Conservation (phyloP, 92 coral and sea anemone species). For the Zoanthus gigantus region DNA sequence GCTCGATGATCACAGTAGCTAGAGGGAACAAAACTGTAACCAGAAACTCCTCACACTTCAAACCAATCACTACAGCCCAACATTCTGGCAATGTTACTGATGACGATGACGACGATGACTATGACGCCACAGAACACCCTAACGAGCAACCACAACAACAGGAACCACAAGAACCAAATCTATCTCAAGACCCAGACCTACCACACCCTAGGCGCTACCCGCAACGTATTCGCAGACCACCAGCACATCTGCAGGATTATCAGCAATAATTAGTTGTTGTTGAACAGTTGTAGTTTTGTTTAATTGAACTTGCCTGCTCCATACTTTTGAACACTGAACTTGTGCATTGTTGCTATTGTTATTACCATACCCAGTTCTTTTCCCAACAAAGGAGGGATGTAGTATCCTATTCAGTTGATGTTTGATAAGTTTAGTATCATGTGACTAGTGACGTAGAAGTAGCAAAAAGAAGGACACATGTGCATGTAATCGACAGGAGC, state of each 20-base stretch:
- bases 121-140: not conserved
- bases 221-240: constrained; percentile 6
- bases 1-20: constrained; percentile 68
- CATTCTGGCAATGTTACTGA: not conserved
- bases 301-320: not conserved
- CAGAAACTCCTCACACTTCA: constrained; percentile 27
- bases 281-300: not conserved
- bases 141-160: not conserved
- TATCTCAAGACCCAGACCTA: not conserved
- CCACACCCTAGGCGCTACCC: not conserved
- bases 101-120: constrained; percentile 22
- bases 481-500: no score
- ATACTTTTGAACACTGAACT: constrained; percentile 1
- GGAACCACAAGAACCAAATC: not conserved
- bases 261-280: not conserved
- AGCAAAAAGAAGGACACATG: no score
- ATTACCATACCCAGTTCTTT: not conserved
- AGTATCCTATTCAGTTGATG: no score
- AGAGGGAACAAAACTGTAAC: constrained; percentile 12
- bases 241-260: constrained; percentile 18
- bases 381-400: not conserved
- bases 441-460: no score
- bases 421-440: no score
- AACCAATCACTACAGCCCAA: not conserved
- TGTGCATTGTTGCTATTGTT: not conserved